Evolutionary conservation across 2,113 vertebrate genomes (phyloP), one percentile per base, ranked within the genome.

Genomic region (Xiphophorus couchianus): DNA sequence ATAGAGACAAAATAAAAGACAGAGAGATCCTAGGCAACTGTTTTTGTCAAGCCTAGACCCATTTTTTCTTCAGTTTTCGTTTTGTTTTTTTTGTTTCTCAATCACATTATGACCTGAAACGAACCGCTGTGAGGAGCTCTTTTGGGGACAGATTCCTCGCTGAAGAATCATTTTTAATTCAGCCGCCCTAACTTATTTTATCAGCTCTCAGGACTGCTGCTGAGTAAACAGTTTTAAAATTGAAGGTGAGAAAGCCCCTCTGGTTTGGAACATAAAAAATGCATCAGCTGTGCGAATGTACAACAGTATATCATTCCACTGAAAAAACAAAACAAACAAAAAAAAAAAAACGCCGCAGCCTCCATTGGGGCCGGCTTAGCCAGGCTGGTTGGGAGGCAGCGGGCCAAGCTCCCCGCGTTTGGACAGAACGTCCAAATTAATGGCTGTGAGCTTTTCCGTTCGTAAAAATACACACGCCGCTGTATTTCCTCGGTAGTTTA

Each of bases 141-240:
- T 85, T 77, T 63, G 48, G 81, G 84, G 81, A 79, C 80, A 42
- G 70, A 76, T 69, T 83, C 77, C 62, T 42, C 3, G 62, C 83
- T 44, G 71, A 85, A 74, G 75, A 80, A 82, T 92, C 81, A 84
- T 91, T 91, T 92, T 86, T 89, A 93, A 92, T 91, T 92, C 90
- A 90, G 88, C 79, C 78, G 68, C 81, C 74, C 83, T 72, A 87
- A 88, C 85, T 86, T 90, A 85, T 88, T 89, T 88, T 79, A 86
- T 90, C 84, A 89, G 83, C 84, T 92, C 77, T 81, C 78, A 44
- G 84, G 79, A 84, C 77, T 71, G 75, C 78, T 90, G 93, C 92
- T 93, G 92, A 93, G 92, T 86, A 91, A 92, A 94, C 92, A 92
- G 84, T 93, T 93, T 92, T 90, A 85, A 91, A 93, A 92, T 92